Evolutionary conservation across 2,113 vertebrate species (phyloP).

Genomic region (Brachyhypopomus gauderio): DNA sequence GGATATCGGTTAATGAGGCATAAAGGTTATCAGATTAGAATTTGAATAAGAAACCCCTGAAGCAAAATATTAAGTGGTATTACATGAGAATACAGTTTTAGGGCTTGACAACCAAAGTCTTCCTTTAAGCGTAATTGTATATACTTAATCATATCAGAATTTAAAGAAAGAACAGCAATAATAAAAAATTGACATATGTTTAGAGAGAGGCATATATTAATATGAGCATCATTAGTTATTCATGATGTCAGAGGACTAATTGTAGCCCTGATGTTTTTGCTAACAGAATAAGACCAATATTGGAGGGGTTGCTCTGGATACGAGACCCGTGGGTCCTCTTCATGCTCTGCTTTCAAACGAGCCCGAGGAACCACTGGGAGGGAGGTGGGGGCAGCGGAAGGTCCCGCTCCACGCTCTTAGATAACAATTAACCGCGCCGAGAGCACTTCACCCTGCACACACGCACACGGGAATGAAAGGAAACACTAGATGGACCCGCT

Average conservation of each 20-base stretch:
- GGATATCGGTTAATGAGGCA: not conserved
- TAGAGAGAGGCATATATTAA: not conserved
- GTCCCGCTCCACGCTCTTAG: slow-evolving; percentile 26
- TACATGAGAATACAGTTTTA: too few relatives aligned
- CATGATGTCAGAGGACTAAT: not conserved
- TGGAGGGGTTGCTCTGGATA: slow-evolving; percentile 59
- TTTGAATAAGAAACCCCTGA: too few relatives aligned
- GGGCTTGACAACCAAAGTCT: too few relatives aligned
- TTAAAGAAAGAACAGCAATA: not conserved
- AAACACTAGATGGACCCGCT: not conserved
- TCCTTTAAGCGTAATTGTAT: too few relatives aligned
- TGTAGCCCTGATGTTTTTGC: slow-evolving; percentile 46
- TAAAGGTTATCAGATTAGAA: not conserved
- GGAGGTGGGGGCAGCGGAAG: slow-evolving; percentile 22
- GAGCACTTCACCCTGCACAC: not conserved
- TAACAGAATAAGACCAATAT: slow-evolving; percentile 46
- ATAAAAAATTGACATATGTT: not conserved
- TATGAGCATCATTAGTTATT: slow-evolving; percentile 7
- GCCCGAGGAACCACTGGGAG: slow-evolving; percentile 29
- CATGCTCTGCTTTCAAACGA: slow-evolving; percentile 47
- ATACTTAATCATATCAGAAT: not conserved
- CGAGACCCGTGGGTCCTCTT: slow-evolving; percentile 38
- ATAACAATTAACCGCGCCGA: slow-evolving; percentile 40
- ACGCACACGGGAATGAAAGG: not conserved
- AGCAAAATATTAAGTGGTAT: too few relatives aligned